Evolutionary conservation across 2,797 vertebrate species (phyloP).

Genomic region (Cygnus olor): DNA sequence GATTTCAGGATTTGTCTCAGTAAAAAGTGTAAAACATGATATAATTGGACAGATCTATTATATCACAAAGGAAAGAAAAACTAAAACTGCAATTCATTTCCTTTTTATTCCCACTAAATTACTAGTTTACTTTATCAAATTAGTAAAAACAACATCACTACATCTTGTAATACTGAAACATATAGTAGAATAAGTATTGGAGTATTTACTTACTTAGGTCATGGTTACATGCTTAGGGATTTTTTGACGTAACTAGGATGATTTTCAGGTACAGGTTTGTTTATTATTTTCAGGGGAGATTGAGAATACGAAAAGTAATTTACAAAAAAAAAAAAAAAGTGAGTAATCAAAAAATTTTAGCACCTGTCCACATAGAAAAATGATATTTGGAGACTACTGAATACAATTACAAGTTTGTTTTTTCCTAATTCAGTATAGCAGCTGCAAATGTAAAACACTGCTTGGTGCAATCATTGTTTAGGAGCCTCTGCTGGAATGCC

Average conservation of each 20-base stretch:
- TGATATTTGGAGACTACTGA: neutral
- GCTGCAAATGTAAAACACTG: neutral
- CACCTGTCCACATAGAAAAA: neutral
- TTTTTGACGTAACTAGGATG: neutral
- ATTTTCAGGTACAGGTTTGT: neutral
- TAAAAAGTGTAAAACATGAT: neutral
- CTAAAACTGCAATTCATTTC: neutral
- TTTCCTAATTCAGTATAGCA: neutral
- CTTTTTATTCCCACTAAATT: neutral
- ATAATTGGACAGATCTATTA: neutral
- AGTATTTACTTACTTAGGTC: neutral
- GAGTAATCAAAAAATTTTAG: neutral
- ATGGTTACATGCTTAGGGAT: neutral
- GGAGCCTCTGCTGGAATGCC: neutral
- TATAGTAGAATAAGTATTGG: neutral
- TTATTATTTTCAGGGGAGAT: neutral
- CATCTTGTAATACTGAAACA: neutral
- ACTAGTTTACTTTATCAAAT: neutral
- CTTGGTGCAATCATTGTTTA: neutral
- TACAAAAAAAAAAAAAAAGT: neutral
- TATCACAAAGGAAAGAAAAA: neutral
- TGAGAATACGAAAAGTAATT: neutral
- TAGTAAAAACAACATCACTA: neutral
- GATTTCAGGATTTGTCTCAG: constrained; percentile 25
- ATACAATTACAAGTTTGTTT: neutral